phyloP scores from a whole-genome alignment of 2,888 invertebrate species.

The Hypselothyrea guttata region DNA sequence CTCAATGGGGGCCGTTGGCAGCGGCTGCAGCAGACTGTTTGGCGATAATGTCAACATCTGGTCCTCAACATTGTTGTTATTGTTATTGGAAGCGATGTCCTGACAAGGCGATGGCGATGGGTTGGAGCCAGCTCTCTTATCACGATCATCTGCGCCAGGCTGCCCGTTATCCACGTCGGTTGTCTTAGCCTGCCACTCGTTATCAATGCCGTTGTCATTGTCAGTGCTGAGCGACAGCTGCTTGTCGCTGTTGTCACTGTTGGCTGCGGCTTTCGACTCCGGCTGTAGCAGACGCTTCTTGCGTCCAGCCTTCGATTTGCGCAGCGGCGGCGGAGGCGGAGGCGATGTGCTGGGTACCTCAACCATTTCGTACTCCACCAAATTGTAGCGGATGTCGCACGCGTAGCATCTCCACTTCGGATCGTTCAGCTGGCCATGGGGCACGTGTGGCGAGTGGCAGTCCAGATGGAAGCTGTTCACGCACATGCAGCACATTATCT shows the following conservation, averaged over 20 bases:
- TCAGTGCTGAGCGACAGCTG: neutral
- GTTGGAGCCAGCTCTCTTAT: too few relatives aligned
- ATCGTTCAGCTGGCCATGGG: constrained; percentile 82
- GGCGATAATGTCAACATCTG: neutral
- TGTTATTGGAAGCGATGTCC: too few relatives aligned
- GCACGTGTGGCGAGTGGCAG: constrained; percentile 89
- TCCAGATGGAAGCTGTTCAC: constrained; percentile 92
- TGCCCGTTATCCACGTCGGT: too few relatives aligned
- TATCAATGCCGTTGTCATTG: constrained; percentile 5
- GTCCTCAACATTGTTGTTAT: neutral
- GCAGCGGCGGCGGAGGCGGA: constrained; percentile 6
- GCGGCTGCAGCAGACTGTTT: constrained; percentile 1
- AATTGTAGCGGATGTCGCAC: constrained; percentile 80
- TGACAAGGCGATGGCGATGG: too few relatives aligned
- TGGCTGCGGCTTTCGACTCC: constrained; percentile 22
- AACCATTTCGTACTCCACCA: neutral
- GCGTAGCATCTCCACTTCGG: constrained; percentile 89
- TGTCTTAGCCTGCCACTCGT: too few relatives aligned
- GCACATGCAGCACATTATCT: constrained; percentile 91
- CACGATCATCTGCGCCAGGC: too few relatives aligned
- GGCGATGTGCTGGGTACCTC: neutral
- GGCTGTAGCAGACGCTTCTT: constrained; percentile 51
- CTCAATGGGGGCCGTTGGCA: neutral
- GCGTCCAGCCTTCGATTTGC: constrained; percentile 49
- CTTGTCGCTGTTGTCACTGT: neutral